Conservation (phyloP, 2,888 invertebrate genomes). For the Apoda limacodes region DNA sequence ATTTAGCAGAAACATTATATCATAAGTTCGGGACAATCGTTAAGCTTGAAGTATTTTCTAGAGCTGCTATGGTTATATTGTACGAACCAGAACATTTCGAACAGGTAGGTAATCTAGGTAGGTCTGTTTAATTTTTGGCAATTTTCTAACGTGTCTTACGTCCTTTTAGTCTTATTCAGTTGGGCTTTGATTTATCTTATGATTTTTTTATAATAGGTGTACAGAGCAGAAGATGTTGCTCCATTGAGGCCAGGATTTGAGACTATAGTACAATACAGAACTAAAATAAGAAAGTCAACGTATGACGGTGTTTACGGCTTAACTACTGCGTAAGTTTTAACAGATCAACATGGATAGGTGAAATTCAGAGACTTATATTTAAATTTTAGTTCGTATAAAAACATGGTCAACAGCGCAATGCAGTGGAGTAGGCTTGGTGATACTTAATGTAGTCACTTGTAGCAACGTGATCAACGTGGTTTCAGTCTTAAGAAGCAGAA, state of each 20-base stretch:
- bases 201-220: conserved; percentile 35
- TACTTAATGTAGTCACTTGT: no score
- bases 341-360: no score
- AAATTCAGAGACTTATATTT: no score
- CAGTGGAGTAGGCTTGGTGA: no score
- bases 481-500: no score
- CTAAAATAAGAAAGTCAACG: conserved; percentile 32
- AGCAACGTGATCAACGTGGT: no score
- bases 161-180: not conserved
- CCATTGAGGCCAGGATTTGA: conserved; percentile 52
- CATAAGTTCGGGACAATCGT: conserved; percentile 43
- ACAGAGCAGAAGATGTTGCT: conserved; percentile 47
- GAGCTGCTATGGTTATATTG: conserved; percentile 39
- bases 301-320: conserved; percentile 47
- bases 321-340: conserved; percentile 41
- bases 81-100: conserved; percentile 44
- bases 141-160: not conserved
- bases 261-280: conserved; percentile 44
- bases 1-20: conserved; percentile 29
- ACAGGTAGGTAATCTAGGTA: no score
- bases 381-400: no score
- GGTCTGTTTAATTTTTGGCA: conserved; percentile 1
- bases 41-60: conserved; percentile 37
- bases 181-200: no score
- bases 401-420: no score